Conservation (phyloP, 2,113 vertebrate genomes). For the Promerops cafer region DNA sequence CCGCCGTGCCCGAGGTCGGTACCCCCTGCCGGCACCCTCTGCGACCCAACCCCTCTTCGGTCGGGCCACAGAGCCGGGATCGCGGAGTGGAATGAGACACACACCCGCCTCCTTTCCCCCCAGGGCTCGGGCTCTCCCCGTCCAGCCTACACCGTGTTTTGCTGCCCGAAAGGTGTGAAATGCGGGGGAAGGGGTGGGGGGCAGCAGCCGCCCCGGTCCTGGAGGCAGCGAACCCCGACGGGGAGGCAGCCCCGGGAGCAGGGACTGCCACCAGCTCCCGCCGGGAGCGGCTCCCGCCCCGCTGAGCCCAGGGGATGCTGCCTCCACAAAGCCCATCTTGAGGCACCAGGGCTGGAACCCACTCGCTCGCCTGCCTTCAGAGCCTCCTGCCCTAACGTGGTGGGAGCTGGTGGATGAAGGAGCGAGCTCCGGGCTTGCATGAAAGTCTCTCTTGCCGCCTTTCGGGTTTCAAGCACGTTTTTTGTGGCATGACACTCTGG, state of each 20-base stretch:
- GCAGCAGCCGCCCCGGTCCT: neutral
- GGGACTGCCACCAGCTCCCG: neutral
- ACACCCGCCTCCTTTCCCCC: too few relatives aligned
- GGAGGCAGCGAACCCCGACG: neutral
- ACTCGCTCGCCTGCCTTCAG: rapidly evolving
- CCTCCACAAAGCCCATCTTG: neutral
- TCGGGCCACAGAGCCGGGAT: neutral
- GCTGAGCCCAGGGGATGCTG: neutral
- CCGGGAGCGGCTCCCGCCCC: neutral
- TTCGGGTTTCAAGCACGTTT: slow-evolving; percentile 16
- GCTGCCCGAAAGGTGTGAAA: neutral
- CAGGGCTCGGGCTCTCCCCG: neutral
- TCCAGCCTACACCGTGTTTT: too few relatives aligned
- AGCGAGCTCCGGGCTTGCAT: neutral
- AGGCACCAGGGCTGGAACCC: neutral
- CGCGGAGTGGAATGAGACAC: neutral
- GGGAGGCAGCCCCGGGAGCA: neutral
- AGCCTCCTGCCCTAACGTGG: neutral
- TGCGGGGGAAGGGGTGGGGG: rapidly evolving
- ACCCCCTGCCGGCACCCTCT: neutral
- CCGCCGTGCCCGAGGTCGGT: neutral
- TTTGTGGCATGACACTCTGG: neutral
- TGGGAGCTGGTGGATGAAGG: neutral
- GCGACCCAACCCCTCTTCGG: neutral
- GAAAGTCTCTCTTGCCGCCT: neutral